Evolutionary conservation across 2,113 vertebrate species (phyloP).

Genomic region (Psittacus erithacus): DNA sequence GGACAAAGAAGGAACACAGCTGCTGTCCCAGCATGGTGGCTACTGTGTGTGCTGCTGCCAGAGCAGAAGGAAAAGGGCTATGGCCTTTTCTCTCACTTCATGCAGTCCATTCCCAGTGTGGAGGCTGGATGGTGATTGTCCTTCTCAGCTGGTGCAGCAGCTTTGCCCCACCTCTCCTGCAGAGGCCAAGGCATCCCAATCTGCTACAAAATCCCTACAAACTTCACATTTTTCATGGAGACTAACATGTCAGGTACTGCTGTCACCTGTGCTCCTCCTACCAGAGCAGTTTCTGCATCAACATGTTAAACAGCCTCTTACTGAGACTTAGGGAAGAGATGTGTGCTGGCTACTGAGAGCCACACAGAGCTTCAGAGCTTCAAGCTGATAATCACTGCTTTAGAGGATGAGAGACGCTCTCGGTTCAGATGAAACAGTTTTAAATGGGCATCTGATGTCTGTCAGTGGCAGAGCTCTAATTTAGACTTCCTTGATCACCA

Average conservation of each 20-base stretch:
- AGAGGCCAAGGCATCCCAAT: not conserved
- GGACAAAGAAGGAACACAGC: not conserved
- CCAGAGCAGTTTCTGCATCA: not conserved
- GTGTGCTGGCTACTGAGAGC: not conserved
- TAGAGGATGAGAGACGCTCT: not conserved
- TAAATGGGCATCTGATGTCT: conserved; percentile 50
- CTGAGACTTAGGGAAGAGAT: not conserved
- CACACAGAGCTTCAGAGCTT: not conserved
- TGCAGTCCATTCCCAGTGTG: not conserved
- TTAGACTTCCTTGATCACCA: conserved; percentile 37
- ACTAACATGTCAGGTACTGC: not conserved
- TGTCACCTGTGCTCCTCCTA: not conserved
- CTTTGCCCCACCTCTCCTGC: not conserved
- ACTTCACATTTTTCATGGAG: not conserved
- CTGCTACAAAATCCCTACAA: not conserved
- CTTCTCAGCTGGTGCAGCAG: not conserved
- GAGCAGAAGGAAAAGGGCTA: not conserved
- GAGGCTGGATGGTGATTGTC: not conserved
- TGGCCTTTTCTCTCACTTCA: not conserved
- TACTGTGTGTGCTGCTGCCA: not conserved
- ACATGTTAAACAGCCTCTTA: not conserved
- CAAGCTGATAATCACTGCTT: conserved; percentile 15
- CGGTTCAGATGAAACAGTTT: conserved; percentile 7
- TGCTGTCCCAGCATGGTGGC: not conserved
- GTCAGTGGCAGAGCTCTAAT: conserved; percentile 46